A percentile compares a stretch with the other conserved stretches of the same genome.
Evolutionary conservation across 2,113 vertebrate genomes (phyloP).

Genomic region (Phocoena sinus): DNA sequence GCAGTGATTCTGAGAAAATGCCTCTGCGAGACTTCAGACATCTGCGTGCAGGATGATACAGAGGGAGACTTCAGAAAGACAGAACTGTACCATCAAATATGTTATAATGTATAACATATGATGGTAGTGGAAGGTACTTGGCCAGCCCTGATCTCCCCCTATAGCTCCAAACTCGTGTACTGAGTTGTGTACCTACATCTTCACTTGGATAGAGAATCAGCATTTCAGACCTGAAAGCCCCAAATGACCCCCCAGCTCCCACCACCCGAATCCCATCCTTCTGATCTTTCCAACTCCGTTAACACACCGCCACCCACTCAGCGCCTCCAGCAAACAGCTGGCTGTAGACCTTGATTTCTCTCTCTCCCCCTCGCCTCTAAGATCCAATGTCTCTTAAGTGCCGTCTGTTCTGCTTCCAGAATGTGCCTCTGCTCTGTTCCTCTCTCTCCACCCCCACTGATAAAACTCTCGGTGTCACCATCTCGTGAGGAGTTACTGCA

Average conservation of each 20-base stretch:
- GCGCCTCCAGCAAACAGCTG: background rate
- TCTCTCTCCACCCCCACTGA: background rate
- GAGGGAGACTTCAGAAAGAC: background rate
- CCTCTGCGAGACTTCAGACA: background rate
- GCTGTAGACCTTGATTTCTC: background rate
- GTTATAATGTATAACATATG: rapidly evolving
- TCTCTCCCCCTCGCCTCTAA: background rate
- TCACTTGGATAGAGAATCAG: background rate
- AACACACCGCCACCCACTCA: background rate
- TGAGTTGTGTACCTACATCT: no score
- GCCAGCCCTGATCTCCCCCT: background rate
- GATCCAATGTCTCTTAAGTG: background rate
- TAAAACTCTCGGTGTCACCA: background rate
- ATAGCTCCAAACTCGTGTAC: background rate
- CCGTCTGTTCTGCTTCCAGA: background rate
- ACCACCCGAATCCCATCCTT: background rate
- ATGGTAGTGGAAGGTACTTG: background rate
- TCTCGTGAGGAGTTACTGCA: background rate
- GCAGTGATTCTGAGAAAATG: slow-evolving; percentile 12
- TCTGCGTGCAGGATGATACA: background rate
- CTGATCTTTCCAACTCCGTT: background rate
- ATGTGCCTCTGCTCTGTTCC: background rate
- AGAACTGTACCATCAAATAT: background rate
- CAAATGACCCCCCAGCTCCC: background rate
- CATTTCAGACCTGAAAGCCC: background rate